Conservation (phyloP, 2,888 invertebrate species). For the Nephrotoma guestfalica region DNA sequence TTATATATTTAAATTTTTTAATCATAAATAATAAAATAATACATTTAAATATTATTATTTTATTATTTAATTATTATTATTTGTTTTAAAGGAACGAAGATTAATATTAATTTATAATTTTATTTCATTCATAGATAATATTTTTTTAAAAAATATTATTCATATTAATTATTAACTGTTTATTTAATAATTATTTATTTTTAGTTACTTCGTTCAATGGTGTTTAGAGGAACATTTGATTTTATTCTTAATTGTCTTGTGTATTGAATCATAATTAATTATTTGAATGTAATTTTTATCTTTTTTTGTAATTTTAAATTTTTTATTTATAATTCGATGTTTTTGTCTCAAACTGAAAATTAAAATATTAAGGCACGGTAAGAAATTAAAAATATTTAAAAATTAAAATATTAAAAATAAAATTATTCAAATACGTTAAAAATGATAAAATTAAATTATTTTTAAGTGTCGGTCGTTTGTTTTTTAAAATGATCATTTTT, state of each 20-base stretch:
- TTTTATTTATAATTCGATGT: not conserved
- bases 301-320: not conserved
- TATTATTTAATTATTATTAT: not conserved
- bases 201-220: not conserved
- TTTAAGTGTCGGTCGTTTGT: not conserved
- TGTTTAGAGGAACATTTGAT: not conserved
- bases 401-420: not conserved
- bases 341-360: not conserved
- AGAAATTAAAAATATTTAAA: not conserved
- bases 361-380: conserved; percentile 2
- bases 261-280: not conserved
- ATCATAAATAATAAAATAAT: not conserved
- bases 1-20: not conserved
- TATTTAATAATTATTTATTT: not conserved
- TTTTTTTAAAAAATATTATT: not conserved
- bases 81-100: not conserved
- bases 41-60: not conserved
- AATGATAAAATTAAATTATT: not conserved
- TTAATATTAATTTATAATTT: not conserved
- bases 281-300: not conserved
- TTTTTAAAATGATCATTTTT: not conserved
- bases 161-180: not conserved
- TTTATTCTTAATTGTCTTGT: not conserved
- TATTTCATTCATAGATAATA: not conserved
- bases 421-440: not conserved